Evolutionary conservation across 2,113 vertebrate genomes (phyloP).

Genomic region (Anser brachyrhynchus): DNA sequence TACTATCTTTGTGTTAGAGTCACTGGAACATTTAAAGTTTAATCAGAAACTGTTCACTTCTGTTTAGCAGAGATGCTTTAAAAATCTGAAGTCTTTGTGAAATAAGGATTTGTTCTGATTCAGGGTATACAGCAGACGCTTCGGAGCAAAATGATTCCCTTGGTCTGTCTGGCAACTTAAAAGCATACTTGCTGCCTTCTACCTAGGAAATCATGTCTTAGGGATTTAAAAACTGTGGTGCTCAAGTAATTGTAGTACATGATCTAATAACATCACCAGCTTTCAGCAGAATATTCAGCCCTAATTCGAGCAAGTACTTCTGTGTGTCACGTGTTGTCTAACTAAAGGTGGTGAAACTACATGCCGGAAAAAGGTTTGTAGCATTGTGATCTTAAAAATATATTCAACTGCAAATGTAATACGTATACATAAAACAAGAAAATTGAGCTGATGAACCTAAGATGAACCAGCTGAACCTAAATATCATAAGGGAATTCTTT

Average conservation of each 20-base stretch:
- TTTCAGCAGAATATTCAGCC: constrained; percentile 25
- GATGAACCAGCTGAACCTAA: constrained; percentile 60
- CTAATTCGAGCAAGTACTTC: not conserved
- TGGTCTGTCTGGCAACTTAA: not conserved
- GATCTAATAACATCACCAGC: not conserved
- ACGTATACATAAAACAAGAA: constrained; percentile 8
- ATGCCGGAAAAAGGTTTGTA: constrained; percentile 44
- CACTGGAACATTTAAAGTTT: not conserved
- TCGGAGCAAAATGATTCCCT: constrained; percentile 4
- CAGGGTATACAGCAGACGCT: constrained; percentile 30
- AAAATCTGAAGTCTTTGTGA: constrained; percentile 29
- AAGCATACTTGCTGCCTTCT: constrained; percentile 30
- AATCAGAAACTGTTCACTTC: not conserved
- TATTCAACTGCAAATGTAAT: constrained; percentile 18
- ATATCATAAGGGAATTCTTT: constrained; percentile 55
- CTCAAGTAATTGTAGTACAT: not conserved
- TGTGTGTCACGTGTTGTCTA: not conserved
- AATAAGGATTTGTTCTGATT: constrained; percentile 6
- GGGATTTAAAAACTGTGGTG: constrained; percentile 39
- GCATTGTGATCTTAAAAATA: constrained; percentile 17
- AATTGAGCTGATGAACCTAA: constrained; percentile 63
- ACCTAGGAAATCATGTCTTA: not conserved
- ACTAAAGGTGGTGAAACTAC: constrained; percentile 28
- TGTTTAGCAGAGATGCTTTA: constrained; percentile 10
- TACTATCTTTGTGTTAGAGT: not conserved